phyloP scores from a whole-genome alignment of 2,113 vertebrate species.

The Caranx ignobilis region DNA sequence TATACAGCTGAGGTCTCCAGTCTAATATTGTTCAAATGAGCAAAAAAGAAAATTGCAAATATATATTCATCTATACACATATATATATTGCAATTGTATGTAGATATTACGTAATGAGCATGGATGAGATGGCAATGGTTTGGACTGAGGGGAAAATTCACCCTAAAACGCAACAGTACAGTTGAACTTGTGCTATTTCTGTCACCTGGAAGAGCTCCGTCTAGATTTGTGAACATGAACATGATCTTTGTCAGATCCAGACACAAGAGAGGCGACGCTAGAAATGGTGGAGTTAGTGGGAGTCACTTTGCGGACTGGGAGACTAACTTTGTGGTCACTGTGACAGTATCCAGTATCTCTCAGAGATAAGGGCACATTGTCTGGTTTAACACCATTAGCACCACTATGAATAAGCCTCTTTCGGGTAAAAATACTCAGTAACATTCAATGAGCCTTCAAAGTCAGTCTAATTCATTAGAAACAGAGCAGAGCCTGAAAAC shows the following conservation, averaged over 20 bases:
- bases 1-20: constrained; percentile 77
- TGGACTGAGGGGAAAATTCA: constrained; percentile 59
- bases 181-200: constrained; percentile 53
- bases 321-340: constrained; percentile 60
- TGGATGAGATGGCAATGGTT: constrained; percentile 71
- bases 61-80: constrained; percentile 64
- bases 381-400: constrained; percentile 69
- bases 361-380: constrained; percentile 72
- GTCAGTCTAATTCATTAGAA: constrained; percentile 53
- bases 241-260: constrained; percentile 13
- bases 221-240: constrained; percentile 43
- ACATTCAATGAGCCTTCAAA: constrained; percentile 62
- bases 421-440: constrained; percentile 56
- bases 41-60: constrained; percentile 51
- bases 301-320: constrained; percentile 53
- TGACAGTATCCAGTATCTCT: constrained; percentile 67
- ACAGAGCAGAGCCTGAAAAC: constrained; percentile 41
- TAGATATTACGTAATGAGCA: constrained; percentile 50
- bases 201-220: constrained; percentile 51
- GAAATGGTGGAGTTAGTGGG: constrained; percentile 14
- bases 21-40: constrained; percentile 65
- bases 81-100: constrained; percentile 69
- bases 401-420: constrained; percentile 64
- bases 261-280: constrained; percentile 27
- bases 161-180: constrained; percentile 49